A percentile compares a stretch with the other conserved stretches of the same genome.
These are phyloP conservation scores for rat (Rattus norvegicus) DNA, from an alignment of 2,113 vertebrate genomes.

Conservation along the genomic window GRCr8 NC_086039.1:61643001-61643500, in stretches of 20 bases:
- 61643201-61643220: slow-evolving; percentile 29
- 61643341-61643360: background rate
- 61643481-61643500: too few relatives aligned
- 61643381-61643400: background rate
- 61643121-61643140: slow-evolving; percentile 16
- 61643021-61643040: slow-evolving; percentile 32
- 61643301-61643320: background rate
- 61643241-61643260: slow-evolving; percentile 33
- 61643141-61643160: slow-evolving; percentile 51
- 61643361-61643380: background rate
- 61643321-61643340: background rate
- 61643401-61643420: background rate
- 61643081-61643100: slow-evolving; percentile 31
- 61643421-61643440: too few relatives aligned
- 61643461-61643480: too few relatives aligned
- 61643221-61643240: background rate
- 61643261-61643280: background rate
- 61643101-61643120: slow-evolving; percentile 39
- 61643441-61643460: too few relatives aligned
- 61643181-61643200: slow-evolving; percentile 30
- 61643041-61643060: background rate
- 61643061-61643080: slow-evolving; percentile 58
- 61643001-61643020: slow-evolving; percentile 42
- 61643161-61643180: background rate
- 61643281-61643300: background rate